phyloP scores from a whole-genome alignment of 2,113 vertebrate genomes.

The Lycaon pictus region DNA sequence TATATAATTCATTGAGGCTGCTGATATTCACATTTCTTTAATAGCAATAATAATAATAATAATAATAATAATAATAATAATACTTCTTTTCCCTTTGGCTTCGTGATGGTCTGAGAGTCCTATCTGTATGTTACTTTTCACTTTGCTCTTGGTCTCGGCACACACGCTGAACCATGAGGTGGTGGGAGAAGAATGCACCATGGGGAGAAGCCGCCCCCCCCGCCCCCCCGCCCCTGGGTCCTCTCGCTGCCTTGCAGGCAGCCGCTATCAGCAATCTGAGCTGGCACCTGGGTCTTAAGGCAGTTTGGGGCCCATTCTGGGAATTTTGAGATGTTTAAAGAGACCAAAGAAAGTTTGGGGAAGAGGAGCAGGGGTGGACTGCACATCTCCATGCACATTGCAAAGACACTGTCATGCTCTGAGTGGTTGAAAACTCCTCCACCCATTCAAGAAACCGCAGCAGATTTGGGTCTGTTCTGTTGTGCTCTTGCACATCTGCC shows the following conservation, averaged over 20 bases:
- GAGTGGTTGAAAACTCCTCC: neutral
- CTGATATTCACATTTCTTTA: neutral
- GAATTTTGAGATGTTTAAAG: neutral
- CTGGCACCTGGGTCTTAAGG: neutral
- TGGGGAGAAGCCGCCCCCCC: neutral
- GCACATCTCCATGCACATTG: neutral
- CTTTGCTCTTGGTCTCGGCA: neutral
- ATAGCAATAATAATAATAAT: neutral
- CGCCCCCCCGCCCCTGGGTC: neutral
- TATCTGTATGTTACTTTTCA: neutral
- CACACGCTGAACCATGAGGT: neutral
- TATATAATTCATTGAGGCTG: neutral
- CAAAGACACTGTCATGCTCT: neutral
- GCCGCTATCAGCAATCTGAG: neutral
- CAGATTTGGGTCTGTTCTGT: neutral
- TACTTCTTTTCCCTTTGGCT: neutral
- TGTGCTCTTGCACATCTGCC: neutral
- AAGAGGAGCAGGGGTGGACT: neutral
- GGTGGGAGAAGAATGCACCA: neutral
- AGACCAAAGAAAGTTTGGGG: neutral
- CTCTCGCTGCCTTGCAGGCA: neutral
- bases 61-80: neutral
- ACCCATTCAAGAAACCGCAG: neutral
- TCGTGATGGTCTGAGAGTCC: slow-evolving; percentile 24
- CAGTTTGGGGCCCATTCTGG: neutral